Conservation (phyloP, 2,113 vertebrate species). For the Galbula dea region DNA sequence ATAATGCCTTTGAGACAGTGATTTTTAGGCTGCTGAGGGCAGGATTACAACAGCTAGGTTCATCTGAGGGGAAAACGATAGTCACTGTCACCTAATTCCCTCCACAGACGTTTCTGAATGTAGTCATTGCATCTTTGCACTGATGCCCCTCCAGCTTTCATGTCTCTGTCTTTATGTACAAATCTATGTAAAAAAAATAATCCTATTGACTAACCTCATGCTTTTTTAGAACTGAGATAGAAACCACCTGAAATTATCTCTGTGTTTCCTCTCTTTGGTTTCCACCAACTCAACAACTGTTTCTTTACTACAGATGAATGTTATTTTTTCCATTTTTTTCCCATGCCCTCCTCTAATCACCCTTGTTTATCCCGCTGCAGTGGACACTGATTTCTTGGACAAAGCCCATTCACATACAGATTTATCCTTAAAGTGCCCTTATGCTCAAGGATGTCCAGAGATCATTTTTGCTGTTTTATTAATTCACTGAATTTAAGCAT, state of each 20-base stretch:
- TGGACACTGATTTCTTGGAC: neutral
- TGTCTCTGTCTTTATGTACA: neutral
- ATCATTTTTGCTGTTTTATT: neutral
- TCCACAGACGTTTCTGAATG: neutral
- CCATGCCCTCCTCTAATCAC: neutral
- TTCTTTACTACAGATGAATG: neutral
- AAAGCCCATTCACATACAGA: neutral
- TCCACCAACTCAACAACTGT: neutral
- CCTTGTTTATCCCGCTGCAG: neutral
- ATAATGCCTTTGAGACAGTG: neutral
- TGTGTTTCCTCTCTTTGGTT: neutral
- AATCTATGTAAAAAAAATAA: slow-evolving; percentile 31
- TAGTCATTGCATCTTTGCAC: neutral
- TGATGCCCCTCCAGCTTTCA: neutral
- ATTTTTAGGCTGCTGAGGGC: slow-evolving; percentile 9
- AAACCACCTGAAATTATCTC: neutral
- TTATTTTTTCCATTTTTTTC: neutral
- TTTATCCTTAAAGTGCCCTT: neutral
- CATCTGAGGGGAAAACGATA: slow-evolving; percentile 18
- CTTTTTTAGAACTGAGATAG: neutral
- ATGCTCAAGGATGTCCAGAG: neutral
- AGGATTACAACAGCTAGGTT: slow-evolving; percentile 12
- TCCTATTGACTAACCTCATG: neutral
- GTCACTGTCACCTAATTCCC: slow-evolving; percentile 6
- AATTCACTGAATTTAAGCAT: neutral